phyloP scores from a whole-genome alignment of 2,888 invertebrate genomes.

The Pterostichus madidus region DNA sequence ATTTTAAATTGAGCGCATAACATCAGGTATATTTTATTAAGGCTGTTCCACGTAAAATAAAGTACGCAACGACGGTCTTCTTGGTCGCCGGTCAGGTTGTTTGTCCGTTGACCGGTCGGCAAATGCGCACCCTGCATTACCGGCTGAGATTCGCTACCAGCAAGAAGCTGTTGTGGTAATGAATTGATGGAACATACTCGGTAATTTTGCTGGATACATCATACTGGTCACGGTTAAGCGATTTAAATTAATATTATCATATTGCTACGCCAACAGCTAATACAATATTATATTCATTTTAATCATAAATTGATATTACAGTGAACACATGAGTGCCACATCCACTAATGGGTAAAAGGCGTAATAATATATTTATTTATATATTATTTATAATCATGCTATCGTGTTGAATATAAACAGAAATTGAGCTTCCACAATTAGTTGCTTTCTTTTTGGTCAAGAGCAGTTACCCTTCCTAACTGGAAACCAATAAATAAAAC shows the following conservation, averaged over 20 bases:
- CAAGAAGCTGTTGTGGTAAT: slow-evolving; percentile 21
- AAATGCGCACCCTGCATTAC: slow-evolving; percentile 52
- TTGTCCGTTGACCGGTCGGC: slow-evolving; percentile 60
- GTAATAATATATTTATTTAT: too few species aligned
- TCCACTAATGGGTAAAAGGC: too few species aligned
- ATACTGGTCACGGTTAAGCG: neutral
- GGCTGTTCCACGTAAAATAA: slow-evolving; percentile 65
- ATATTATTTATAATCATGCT: too few species aligned
- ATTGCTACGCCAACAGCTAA: neutral
- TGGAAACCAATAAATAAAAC: slow-evolving; percentile 33
- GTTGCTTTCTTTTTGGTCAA: too few species aligned
- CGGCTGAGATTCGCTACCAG: slow-evolving; percentile 43
- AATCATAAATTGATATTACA: too few species aligned
- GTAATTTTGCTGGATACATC: neutral
- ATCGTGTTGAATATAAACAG: too few species aligned
- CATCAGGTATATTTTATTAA: slow-evolving; percentile 66
- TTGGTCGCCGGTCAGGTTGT: slow-evolving; percentile 51
- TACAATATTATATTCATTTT: neutral
- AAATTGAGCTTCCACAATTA: too few species aligned
- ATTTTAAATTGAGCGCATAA: slow-evolving; percentile 65
- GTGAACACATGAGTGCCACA: too few species aligned
- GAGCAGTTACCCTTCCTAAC: neutral
- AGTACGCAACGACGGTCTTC: slow-evolving; percentile 35
- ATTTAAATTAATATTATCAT: slow-evolving; percentile 12
- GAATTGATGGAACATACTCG: slow-evolving; percentile 31